phyloP scores from a whole-genome alignment of 2,888 invertebrate genomes.

The Steromphala cineraria region DNA sequence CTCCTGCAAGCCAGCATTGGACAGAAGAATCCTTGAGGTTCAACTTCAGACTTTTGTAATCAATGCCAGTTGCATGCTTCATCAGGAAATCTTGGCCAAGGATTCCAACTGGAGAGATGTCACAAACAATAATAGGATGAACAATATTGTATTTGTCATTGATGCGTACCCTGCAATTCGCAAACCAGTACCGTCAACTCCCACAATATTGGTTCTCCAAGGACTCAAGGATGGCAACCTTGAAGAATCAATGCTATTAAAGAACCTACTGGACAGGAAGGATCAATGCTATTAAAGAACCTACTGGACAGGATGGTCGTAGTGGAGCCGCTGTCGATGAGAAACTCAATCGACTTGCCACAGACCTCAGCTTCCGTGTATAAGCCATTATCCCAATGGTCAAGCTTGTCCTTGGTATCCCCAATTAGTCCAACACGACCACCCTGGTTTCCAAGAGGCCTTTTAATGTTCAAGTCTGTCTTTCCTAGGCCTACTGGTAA shows the following conservation, averaged over 20 bases:
- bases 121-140: neutral
- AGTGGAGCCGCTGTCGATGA: constrained; percentile 30
- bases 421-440: neutral
- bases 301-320: constrained; percentile 26
- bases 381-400: neutral
- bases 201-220: constrained; percentile 1
- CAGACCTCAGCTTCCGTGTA: neutral
- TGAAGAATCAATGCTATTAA: neutral
- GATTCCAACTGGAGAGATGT: neutral
- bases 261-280: constrained; percentile 11
- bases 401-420: neutral
- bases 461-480: neutral
- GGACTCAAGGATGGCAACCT: neutral
- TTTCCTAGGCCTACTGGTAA: neutral
- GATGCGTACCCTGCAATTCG: constrained; percentile 24
- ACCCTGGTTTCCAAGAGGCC: neutral
- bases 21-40: neutral
- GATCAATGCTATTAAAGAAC: too few relatives aligned
- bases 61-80: neutral
- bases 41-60: neutral
- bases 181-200: neutral
- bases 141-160: neutral
- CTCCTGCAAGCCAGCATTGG: constrained; percentile 12
- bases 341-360: constrained; percentile 13
- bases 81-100: neutral